These are phyloP conservation scores for Siniperca scherzeri DNA, from an alignment of 2,797 vertebrate genomes.

Conservation along the genomic window DNA sequence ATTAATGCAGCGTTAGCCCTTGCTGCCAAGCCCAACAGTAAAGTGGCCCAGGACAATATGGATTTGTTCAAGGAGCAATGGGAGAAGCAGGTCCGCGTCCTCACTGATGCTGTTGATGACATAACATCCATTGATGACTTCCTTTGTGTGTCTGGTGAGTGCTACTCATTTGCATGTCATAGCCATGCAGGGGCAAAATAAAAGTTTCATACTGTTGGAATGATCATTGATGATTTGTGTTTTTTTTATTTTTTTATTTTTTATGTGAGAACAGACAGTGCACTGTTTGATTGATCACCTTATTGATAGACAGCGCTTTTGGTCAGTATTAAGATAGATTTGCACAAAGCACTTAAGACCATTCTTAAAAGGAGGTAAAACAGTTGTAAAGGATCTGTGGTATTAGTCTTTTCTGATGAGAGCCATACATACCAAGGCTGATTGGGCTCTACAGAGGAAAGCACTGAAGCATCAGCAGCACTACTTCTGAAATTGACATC, in stretches of 20 bases:
- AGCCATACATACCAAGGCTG: conserved; percentile 45
- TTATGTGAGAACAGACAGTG: background rate
- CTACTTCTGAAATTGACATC: conserved; percentile 69
- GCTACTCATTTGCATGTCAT: conserved; percentile 56
- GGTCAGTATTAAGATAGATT: conserved; percentile 20
- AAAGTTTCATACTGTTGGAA: background rate
- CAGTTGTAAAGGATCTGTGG: conserved; percentile 1
- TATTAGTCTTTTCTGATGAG: conserved; percentile 44
- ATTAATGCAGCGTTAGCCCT: conserved; percentile 97
- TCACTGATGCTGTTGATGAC: conserved; percentile 98
- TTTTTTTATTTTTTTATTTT: background rate
- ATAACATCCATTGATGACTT: conserved; percentile 99
- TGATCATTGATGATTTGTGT: conserved; percentile 3
- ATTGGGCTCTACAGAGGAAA: conserved; percentile 59
- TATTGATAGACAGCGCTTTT: conserved; percentile 7
- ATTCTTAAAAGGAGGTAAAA: conserved; percentile 30
- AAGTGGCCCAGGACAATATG: conserved; percentile 99
- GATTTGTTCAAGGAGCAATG: conserved; percentile 99
- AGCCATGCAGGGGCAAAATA: background rate
- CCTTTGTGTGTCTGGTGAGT: conserved; percentile 97
- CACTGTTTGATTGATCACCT: background rate
- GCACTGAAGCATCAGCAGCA: conserved; percentile 59
- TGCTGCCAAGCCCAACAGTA: conserved; percentile 97
- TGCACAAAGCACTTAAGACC: conserved; percentile 19
- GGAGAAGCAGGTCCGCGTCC: conserved; percentile 98